Percentiles rank a stretch among this genome's conserved stretches.
Conservation (phyloP, 2,888 invertebrate genomes). For the Biston stratarius region DNA sequence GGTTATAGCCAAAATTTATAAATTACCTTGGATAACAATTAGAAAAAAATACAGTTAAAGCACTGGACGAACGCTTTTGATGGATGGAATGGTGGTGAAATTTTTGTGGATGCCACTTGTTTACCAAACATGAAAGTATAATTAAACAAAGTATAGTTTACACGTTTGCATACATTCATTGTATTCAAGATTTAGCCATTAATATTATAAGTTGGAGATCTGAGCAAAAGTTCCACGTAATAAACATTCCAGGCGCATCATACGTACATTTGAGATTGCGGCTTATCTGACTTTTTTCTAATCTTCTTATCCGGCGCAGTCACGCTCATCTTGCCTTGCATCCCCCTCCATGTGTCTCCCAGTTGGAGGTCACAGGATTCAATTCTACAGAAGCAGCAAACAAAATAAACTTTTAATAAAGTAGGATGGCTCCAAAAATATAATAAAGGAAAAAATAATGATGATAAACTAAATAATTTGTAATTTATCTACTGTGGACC, state of each 20-base stretch:
- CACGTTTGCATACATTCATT: constrained; percentile 16
- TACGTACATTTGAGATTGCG: constrained; percentile 89
- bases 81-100: constrained; percentile 21
- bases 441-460: constrained; percentile 47
- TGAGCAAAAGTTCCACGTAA: constrained; percentile 56
- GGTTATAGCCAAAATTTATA: neutral
- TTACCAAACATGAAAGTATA: constrained; percentile 18
- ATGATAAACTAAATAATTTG: constrained; percentile 43
- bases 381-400: constrained; percentile 90
- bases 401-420: constrained; percentile 76
- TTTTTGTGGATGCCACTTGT: constrained; percentile 18
- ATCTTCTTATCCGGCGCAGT: constrained; percentile 89
- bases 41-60: constrained; percentile 30
- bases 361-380: constrained; percentile 95
- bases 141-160: constrained; percentile 14
- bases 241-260: constrained; percentile 72
- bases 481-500: constrained; percentile 42
- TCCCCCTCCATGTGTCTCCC: constrained; percentile 90
- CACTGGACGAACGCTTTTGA: constrained; percentile 16
- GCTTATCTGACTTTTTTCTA: constrained; percentile 90
- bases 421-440: constrained; percentile 55
- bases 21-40: constrained; percentile 11
- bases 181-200: constrained; percentile 33
- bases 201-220: constrained; percentile 47
- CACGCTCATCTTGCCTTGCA: constrained; percentile 95